Evolutionary conservation across 2,888 invertebrate species (phyloP).

Genomic region (Gastrophysa polygoni): DNA sequence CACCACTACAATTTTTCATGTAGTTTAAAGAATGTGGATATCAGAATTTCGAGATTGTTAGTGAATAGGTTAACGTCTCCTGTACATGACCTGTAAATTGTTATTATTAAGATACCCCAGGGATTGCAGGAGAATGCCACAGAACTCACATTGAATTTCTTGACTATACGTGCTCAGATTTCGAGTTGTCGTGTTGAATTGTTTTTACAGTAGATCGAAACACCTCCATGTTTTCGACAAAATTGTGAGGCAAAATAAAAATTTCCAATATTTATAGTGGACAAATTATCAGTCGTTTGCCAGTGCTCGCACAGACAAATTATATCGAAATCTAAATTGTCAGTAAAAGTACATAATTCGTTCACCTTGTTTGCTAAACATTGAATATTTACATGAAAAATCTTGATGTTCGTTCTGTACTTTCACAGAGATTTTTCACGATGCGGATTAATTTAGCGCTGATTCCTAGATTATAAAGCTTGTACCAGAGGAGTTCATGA

Average conservation of each 20-base stretch:
- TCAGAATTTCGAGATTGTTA: constrained; percentile 1
- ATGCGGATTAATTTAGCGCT: too few species aligned
- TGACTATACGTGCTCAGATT: background rate
- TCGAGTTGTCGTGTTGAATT: background rate
- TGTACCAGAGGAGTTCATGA: too few species aligned
- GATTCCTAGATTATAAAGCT: too few species aligned
- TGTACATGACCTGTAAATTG: background rate
- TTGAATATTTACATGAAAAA: constrained; percentile 6
- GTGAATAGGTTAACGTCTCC: background rate
- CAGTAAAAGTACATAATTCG: constrained; percentile 2
- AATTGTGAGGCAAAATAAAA: constrained; percentile 5
- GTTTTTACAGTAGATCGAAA: constrained; percentile 1
- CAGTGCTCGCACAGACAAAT: constrained; percentile 6
- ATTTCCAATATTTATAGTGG: background rate
- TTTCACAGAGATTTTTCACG: too few species aligned
- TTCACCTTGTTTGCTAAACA: constrained; percentile 6
- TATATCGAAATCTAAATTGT: constrained; percentile 1
- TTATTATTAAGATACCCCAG: background rate
- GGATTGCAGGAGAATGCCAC: constrained; percentile 1
- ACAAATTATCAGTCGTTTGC: background rate
- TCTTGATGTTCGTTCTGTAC: too few species aligned
- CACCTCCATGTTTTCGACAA: constrained; percentile 8
- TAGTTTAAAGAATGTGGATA: background rate
- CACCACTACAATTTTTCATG: constrained; percentile 7
- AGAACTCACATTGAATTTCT: background rate